Evolutionary conservation across 2,888 invertebrate genomes (phyloP).

Genomic region (Nasonia oneida): DNA sequence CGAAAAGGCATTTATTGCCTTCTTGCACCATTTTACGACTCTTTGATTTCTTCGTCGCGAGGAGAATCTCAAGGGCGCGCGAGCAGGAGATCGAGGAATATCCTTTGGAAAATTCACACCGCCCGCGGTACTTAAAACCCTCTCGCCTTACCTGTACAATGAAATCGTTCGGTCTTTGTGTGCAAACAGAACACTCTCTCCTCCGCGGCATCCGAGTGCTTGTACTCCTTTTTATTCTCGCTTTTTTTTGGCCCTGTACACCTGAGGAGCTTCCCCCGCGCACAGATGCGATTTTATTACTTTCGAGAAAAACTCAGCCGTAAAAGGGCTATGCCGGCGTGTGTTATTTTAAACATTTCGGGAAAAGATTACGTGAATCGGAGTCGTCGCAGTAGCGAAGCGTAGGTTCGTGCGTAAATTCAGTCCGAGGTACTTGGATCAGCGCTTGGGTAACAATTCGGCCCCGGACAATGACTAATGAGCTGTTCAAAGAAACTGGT

Average conservation of each 20-base stretch:
- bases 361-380: not conserved
- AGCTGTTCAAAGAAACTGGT: constrained; percentile 10
- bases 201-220: not conserved
- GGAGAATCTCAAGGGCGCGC: constrained; percentile 64
- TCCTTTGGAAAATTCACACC: constrained; percentile 70
- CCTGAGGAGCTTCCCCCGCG: constrained; percentile 5
- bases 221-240: not conserved
- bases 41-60: constrained; percentile 68
- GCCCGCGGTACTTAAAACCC: constrained; percentile 39
- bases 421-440: not conserved
- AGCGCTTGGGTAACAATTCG: constrained; percentile 23
- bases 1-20: constrained; percentile 76
- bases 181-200: constrained; percentile 6
- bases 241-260: not conserved
- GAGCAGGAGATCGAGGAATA: constrained; percentile 61
- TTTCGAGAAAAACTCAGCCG: constrained; percentile 51
- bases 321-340: not conserved
- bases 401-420: not conserved
- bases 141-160: constrained; percentile 29
- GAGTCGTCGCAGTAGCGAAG: not conserved
- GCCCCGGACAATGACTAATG: constrained; percentile 30
- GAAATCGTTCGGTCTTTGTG: constrained; percentile 55
- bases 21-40: constrained; percentile 74
- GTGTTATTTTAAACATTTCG: not conserved
- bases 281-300: constrained; percentile 21